Conservation (phyloP, 2,113 vertebrate species). For the Chroicocephalus ridibundus region DNA sequence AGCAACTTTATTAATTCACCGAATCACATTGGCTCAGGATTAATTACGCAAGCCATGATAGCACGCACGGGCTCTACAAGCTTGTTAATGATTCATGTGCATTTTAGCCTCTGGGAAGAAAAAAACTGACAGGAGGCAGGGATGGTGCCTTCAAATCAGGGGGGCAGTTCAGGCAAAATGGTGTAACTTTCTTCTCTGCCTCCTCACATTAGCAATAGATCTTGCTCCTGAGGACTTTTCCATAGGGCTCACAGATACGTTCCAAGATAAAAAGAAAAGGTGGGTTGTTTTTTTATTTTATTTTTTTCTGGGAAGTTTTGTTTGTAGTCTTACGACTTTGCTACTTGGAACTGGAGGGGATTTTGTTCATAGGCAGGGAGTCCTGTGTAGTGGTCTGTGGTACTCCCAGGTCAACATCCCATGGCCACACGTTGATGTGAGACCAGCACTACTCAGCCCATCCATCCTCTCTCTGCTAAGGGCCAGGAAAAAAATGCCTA, state of each 20-base stretch:
- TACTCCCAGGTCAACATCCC: background rate
- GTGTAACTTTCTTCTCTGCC: background rate
- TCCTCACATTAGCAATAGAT: background rate
- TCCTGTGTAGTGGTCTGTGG: background rate
- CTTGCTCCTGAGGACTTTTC: background rate
- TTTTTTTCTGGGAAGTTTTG: background rate
- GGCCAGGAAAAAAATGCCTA: background rate
- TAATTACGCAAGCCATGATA: slow-evolving; percentile 50
- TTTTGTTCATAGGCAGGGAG: background rate
- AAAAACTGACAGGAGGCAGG: background rate
- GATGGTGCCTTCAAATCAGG: background rate
- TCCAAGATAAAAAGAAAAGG: background rate
- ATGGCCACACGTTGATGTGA: rapidly evolving
- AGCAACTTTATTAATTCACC: slow-evolving; percentile 39
- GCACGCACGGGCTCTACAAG: background rate
- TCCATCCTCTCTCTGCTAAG: background rate
- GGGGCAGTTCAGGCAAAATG: background rate
- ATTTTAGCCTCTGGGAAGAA: slow-evolving; percentile 40
- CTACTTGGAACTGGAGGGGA: background rate
- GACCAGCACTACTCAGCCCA: background rate
- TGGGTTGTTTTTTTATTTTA: background rate
- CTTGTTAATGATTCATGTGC: slow-evolving; percentile 56
- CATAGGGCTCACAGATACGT: background rate
- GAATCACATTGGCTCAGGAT: slow-evolving; percentile 27
- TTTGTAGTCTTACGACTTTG: background rate